Base-by-base conservation (phyloP, 2,113 vertebrate genomes). In the Neogale vison region DNA sequence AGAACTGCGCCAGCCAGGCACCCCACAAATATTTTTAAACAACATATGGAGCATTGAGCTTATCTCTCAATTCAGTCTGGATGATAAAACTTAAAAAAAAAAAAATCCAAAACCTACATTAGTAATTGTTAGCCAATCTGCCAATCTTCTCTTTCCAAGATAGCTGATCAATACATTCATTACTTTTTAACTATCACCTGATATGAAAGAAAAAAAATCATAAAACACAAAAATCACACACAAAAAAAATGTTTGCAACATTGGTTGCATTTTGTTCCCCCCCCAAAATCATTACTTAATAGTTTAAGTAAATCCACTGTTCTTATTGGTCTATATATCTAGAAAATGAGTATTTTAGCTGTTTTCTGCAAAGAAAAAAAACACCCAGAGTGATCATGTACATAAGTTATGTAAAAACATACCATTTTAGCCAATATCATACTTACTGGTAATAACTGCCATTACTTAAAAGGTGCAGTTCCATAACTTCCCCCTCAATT, bases 161-260 rank as follows among this genome's bases (percentile, higher is more conserved):
- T 71, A 81, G 94, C 87, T 92, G 69, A 97, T 95, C 96, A 96
- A 98, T 97, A 97, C 74, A 88, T 93, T 90, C 93, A 98, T 96
- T 97, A 98, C 88, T 98, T 98, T 98, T 97, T 93, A 98, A 97
- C 94, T 97, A 97, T 92, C 72, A 93, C 83, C 90, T 39, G 6
- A 95, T 95, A 98, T 61, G 89, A 52, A 17, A 15, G 93, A 94
- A 97, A 98, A 96, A 86, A 85, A 77, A 93, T 86, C 42, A 94
- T 2, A 97, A 18, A 97, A 86, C 83, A 52, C 50, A 52, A 52
- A 52, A 52, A 52, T 52, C 50, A 52, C 50, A 4, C 42, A 42
- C 42, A 52, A 52, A 17, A 52, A 52, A 52, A 52, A 61, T 98
- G 47, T 90, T 92, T 94, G 81, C 72, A 97, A 94, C 55, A 97